Conservation (phyloP, 2,113 vertebrate species). For the Psephotus haematonotus region DNA sequence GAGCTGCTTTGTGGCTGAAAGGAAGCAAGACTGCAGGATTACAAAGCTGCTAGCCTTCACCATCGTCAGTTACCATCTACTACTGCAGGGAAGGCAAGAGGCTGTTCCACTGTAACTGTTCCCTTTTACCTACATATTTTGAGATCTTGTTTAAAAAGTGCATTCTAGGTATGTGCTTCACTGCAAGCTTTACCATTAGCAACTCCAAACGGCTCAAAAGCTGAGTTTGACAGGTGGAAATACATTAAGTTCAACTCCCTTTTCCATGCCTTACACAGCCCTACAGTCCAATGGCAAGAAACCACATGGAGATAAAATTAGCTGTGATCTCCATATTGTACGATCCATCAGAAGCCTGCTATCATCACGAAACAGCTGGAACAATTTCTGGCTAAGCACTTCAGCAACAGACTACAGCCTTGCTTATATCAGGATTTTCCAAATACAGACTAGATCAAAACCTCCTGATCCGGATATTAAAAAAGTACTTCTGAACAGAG, state of each 20-base stretch:
- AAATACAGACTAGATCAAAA: constrained; percentile 45
- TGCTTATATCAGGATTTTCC: constrained; percentile 55
- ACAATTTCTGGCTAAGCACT: constrained; percentile 45
- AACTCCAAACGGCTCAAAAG: not conserved
- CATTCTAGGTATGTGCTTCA: not conserved
- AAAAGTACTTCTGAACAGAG: constrained; percentile 21
- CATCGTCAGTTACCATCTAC: not conserved
- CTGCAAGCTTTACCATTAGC: not conserved
- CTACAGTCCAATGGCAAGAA: constrained; percentile 22
- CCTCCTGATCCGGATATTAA: constrained; percentile 1
- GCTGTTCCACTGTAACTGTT: not conserved
- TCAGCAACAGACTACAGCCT: constrained; percentile 33
- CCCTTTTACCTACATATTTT: not conserved
- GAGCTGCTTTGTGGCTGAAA: not conserved
- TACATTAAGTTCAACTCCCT: not conserved
- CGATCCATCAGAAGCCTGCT: constrained; percentile 55
- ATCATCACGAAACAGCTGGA: constrained; percentile 63
- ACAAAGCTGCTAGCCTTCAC: not conserved
- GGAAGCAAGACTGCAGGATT: not conserved
- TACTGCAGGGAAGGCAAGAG: not conserved
- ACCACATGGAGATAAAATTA: constrained; percentile 56
- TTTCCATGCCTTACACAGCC: not conserved
- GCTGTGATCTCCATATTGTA: constrained; percentile 7
- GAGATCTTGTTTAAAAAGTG: not conserved
- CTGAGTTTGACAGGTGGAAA: not conserved